A percentile compares a stretch with the other conserved stretches of the same genome.
Evolutionary conservation across 2,113 vertebrate species (phyloP).

Genomic region (Lota lota): DNA sequence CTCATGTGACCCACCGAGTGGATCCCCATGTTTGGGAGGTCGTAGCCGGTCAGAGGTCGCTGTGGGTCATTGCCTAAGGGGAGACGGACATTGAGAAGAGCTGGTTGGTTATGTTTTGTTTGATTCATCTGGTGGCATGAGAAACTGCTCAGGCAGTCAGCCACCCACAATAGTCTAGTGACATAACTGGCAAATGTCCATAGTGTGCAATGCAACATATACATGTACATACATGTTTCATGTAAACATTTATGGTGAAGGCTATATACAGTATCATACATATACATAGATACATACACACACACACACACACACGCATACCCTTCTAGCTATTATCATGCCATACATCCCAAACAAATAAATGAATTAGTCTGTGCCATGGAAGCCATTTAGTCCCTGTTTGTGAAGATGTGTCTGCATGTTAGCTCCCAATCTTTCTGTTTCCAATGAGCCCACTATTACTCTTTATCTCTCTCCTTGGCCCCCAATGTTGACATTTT

Average conservation of each 20-base stretch:
- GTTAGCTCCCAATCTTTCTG: too few species aligned
- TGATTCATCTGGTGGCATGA: too few species aligned
- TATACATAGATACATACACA: too few species aligned
- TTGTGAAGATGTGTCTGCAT: too few species aligned
- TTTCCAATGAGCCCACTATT: too few species aligned
- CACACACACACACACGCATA: too few species aligned
- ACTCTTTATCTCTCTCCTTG: background rate
- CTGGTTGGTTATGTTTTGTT: too few species aligned
- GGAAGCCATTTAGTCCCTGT: too few species aligned
- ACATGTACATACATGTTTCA: background rate
- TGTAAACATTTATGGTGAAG: background rate
- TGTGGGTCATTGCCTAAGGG: slow-evolving; percentile 52
- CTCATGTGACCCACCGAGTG: slow-evolving; percentile 80
- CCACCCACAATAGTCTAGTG: background rate
- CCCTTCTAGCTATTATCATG: too few species aligned
- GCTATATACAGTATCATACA: too few species aligned
- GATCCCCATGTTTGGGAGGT: slow-evolving; percentile 69
- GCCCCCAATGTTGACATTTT: background rate
- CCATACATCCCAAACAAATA: too few species aligned
- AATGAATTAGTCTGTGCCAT: too few species aligned
- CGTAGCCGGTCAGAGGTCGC: slow-evolving; percentile 72
- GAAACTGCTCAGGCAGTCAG: background rate
- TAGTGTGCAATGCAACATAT: background rate
- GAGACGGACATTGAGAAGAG: background rate
- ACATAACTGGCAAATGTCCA: background rate